Evolutionary conservation across 2,797 vertebrate genomes (phyloP), one percentile per base, ranked within the genome.

Genomic region (Decapterus maruadsi): DNA sequence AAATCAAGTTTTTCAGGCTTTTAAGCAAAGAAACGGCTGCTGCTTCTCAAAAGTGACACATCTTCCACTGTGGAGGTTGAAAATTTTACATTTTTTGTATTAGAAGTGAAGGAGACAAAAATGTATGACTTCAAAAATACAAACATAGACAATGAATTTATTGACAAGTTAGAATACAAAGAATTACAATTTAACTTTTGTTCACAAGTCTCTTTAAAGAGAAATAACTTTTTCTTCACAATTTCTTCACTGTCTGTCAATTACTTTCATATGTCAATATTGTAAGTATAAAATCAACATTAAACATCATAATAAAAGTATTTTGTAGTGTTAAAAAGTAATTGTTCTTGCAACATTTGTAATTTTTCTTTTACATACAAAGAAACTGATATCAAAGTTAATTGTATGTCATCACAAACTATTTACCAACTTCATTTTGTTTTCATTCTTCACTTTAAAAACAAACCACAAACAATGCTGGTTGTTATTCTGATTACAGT

Each of bases 1-100:
- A 62, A 50, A 64, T 58, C 82, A 36, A 26, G 81, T 84, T 84
- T 73, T 78, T 75, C 82, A 82, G 51, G 78, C n/a, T 81, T 66
- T 77, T 66, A 38, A 36, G 19, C n/a, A 60, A 7, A 75, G 10
- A 57, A 51, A 73, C 0, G 7, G 12, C 6, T 38, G 0, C 7
- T 34, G 13, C 1, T 26, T 53, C 50, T 53, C 20, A 6, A 26
- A 5, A 51, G 13, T n/a, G 9, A n/a, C n/a, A 51, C 5, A 0
- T 50, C 6, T 31, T 20, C 63, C 4, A 20, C 0, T 74, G 4
- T 29, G 4, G 26, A 7, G 13, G 22, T 4, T 26, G 29, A 29
- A 54, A 8, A 36, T 8, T 36, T 36, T 8, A 36, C 4, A 8
- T 10, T 2, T 26, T 20, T 46, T 31, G n/a, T 12, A 31, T 19